Evolutionary conservation across 2,888 invertebrate species (phyloP).

Genomic region (Drosophila acutilabella): DNA sequence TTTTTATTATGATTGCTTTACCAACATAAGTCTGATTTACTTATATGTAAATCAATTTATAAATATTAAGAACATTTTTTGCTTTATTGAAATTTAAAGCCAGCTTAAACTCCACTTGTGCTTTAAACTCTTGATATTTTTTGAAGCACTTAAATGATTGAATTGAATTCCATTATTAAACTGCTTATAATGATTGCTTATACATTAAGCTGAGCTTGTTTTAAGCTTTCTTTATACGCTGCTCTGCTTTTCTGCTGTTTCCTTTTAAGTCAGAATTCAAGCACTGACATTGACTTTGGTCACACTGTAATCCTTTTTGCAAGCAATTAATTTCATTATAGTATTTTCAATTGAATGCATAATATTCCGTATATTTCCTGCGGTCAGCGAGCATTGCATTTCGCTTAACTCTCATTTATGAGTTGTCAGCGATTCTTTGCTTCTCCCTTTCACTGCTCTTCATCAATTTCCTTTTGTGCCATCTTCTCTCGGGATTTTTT

Average conservation of each 20-base stretch:
- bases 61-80: too few species aligned
- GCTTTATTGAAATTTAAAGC: too few species aligned
- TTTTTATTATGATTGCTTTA: too few species aligned
- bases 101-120: too few species aligned
- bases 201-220: neutral
- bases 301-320: constrained; percentile 47
- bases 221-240: neutral
- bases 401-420: constrained; percentile 27
- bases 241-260: neutral
- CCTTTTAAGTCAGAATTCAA: neutral
- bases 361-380: constrained; percentile 50
- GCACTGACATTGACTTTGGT: constrained; percentile 24
- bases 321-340: constrained; percentile 69
- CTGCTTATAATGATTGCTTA: too few species aligned
- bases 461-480: neutral
- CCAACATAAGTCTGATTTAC: too few species aligned
- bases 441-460: neutral
- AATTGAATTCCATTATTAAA: too few species aligned
- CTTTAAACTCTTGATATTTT: too few species aligned
- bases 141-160: too few species aligned
- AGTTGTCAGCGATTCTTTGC: constrained; percentile 56
- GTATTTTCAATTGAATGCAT: constrained; percentile 63
- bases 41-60: too few species aligned
- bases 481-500: constrained; percentile 4
- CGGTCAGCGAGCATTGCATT: constrained; percentile 22